Evolutionary conservation across 2,888 invertebrate species (phyloP), one percentile per base, ranked within the genome.

Genomic region (Leptopterna dolabrata): DNA sequence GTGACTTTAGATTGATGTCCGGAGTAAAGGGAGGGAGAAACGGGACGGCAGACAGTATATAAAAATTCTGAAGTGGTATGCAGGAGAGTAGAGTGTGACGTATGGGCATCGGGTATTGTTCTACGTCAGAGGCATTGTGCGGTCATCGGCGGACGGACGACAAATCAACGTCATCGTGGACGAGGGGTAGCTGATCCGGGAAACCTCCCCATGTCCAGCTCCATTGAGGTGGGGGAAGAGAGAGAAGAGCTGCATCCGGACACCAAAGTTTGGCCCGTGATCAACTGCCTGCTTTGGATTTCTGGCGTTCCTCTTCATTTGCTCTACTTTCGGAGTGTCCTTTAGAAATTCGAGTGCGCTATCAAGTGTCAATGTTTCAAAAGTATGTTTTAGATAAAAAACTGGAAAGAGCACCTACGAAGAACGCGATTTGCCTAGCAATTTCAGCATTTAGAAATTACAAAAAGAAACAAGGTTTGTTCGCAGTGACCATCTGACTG

Each of bases 111-210:
- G 27, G 45, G 85, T 85, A 85, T 85, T 85, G 85, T 85, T 43
- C 85, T 85, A 45, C 71, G 85, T 73, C 85, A 85, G 45, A 45
- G 85, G 71, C 85, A 85, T 85, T 73, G 85, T 85, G 81, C 55
- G 81, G 55, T 81, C 81, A 85, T 85, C 51, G 41, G 80, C 47
- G 47, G 45, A 24, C 2, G 47, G 51, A 29, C 51, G 51, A 85
- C 85, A 85, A 85, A 85, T 85, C 85, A 85, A 85, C 85, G 85
- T 85, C 85, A 85, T 73, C 73, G 81, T 29, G 3, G 11, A 30
- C 14, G 81, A 19, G 45, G 51, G 45, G 36, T 16, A 30, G 36
- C 55, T 55, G 81, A 27, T 29, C 47, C 47, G 16, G 47, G 29
- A 47, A 51, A 24, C 30, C n/a, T 55, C 55, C 55, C 55, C 51